phyloP scores from a whole-genome alignment of 2,888 invertebrate species.

The Holacanthella duospinosa region DNA sequence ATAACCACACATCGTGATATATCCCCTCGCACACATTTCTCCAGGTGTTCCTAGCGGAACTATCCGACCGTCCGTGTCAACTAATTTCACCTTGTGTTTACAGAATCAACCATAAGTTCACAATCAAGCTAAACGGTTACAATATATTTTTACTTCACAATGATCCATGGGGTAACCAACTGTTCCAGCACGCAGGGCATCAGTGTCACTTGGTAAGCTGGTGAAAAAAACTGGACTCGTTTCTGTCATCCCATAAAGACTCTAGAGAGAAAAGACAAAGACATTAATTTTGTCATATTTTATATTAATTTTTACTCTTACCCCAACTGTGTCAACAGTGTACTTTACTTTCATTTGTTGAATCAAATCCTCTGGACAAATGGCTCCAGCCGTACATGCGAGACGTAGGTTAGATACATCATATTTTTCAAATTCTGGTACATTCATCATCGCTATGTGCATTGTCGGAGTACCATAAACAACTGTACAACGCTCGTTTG shows the following conservation, averaged over 20 bases:
- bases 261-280: slow-evolving; percentile 39
- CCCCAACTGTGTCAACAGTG: slow-evolving; percentile 25
- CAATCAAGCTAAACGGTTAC: not conserved
- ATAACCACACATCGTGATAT: slow-evolving; percentile 67
- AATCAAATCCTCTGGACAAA: slow-evolving; percentile 51
- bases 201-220: slow-evolving; percentile 43
- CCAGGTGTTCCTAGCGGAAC: slow-evolving; percentile 61
- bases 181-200: slow-evolving; percentile 45
- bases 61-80: slow-evolving; percentile 52
- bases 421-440: slow-evolving; percentile 45
- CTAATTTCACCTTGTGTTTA: slow-evolving; percentile 46
- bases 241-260: slow-evolving; percentile 53
- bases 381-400: slow-evolving; percentile 62
- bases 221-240: slow-evolving; percentile 50
- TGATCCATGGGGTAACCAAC: slow-evolving; percentile 49
- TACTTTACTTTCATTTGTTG: slow-evolving; percentile 38
- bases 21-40: slow-evolving; percentile 64
- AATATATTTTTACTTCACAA: slow-evolving; percentile 42
- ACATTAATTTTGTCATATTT: not conserved
- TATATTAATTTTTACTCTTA: slow-evolving; percentile 10
- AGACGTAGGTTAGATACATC: slow-evolving; percentile 42
- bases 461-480: slow-evolving; percentile 43
- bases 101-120: slow-evolving; percentile 7
- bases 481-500: slow-evolving; percentile 5
- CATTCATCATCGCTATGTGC: slow-evolving; percentile 64